Percentiles rank a stretch among this genome's conserved stretches.
phyloP scores from a whole-genome alignment of 1,140 invertebrate species.

The Euglossa dilemma region DNA sequence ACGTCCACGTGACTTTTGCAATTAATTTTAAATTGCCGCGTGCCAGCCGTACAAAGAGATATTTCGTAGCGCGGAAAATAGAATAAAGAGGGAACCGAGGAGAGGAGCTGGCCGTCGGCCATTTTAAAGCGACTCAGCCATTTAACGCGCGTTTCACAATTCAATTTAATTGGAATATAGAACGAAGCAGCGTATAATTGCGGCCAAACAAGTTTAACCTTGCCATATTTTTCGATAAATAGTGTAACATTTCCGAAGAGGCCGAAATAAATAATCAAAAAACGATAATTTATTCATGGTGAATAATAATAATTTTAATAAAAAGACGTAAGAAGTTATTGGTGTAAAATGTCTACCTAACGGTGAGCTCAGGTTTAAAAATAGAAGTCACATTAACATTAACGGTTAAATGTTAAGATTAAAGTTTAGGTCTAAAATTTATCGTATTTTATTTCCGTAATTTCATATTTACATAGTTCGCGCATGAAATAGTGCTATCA shows the following conservation, averaged over 20 bases:
- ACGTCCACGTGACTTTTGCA: slow-evolving; percentile 49
- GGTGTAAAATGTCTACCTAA: no score
- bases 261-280: no score
- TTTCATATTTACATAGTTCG: neutral
- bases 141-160: slow-evolving; percentile 45
- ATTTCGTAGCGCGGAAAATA: slow-evolving; percentile 43
- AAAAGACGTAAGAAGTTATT: no score
- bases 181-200: neutral
- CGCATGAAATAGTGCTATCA: neutral
- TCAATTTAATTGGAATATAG: slow-evolving; percentile 59
- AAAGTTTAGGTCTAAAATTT: neutral
- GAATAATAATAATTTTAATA: no score
- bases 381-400: neutral
- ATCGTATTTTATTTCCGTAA: neutral
- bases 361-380: neutral
- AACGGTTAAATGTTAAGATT: neutral
- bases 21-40: slow-evolving; percentile 65
- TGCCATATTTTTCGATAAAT: neutral
- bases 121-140: slow-evolving; percentile 58
- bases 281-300: neutral
- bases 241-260: no score
- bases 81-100: slow-evolving; percentile 34
- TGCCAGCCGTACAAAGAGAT: slow-evolving; percentile 3
- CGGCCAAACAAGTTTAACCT: neutral
- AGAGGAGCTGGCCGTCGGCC: slow-evolving; percentile 15